Base-by-base conservation (phyloP, 1,140 invertebrate genomes). In the Anastrepha obliqua region DNA sequence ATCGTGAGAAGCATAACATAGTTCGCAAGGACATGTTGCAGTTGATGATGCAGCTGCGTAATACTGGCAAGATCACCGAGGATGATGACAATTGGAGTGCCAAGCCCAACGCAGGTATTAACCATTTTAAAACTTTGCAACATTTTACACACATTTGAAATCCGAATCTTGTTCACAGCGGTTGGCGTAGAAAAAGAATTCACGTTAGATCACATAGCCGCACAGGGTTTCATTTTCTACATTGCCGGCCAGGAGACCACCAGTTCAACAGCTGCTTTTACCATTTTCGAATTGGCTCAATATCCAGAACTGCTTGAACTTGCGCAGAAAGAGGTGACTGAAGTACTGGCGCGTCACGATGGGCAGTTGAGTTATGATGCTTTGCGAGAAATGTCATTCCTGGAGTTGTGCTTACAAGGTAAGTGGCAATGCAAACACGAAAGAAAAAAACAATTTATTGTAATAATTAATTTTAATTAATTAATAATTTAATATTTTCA, bases 161-260 rank as follows among this genome's bases (percentile, higher is more conserved):
- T 55, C 51, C 51, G 51, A 3, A 44, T 3, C 55, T 29, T 29
- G 7, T 59, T n/a, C 15, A 51, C 11, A 87, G 64, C 74, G 7
- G 20, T 3, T 55, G 74, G 74, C 13, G 85, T 42, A 55, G 17
- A 85, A 6, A 81, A 88, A 3, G 59, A 81, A 85, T 42, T 20
- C 29, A 0, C 90, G 91, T 89, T 5, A 87, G 93, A 94, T 87
- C 89, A 93, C 58, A 93, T 95, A 39, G 94, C 95, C 0, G 95
- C 95, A 0, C 95, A 96, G 91, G 94, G 94, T 1, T 95, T 96
- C 60, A 94, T 96, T 6, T 96, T 96, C 89, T 95, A 96, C 89
- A 89, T 96, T 15, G 96, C 96, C 60, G 96, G 96, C n/a, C 96
- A 95, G 90, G 96, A 97, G 89, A 96, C 96, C 0, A 96, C 96